Percentiles rank a stretch among this genome's conserved stretches.
phyloP scores from a whole-genome alignment of 2,113 vertebrate genomes.

The Platysteira castanea region DNA sequence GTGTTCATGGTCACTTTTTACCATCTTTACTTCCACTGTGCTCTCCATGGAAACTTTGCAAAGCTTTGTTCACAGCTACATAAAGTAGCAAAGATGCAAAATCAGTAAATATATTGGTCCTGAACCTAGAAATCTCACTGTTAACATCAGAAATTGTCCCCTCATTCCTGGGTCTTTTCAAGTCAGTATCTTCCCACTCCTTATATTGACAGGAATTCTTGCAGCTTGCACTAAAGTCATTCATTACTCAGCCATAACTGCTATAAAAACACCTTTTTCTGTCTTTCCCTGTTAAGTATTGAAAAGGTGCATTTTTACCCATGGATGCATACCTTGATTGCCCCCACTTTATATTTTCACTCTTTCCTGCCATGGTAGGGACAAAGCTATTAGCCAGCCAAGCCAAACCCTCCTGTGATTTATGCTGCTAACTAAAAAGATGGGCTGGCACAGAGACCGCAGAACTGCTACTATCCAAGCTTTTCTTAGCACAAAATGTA shows the following conservation, averaged over 20 bases:
- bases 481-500: neutral
- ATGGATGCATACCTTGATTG: neutral
- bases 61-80: neutral
- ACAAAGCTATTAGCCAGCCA: neutral
- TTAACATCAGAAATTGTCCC: neutral
- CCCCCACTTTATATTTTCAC: neutral
- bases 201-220: neutral
- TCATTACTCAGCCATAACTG: neutral
- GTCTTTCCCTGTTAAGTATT: neutral
- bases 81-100: neutral
- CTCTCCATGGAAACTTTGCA: neutral
- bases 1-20: neutral
- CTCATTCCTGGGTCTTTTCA: neutral
- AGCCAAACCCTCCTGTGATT: neutral
- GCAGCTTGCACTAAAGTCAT: neutral
- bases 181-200: neutral
- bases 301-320: neutral
- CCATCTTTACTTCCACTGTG: neutral
- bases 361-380: neutral
- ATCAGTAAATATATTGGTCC: neutral
- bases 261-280: neutral
- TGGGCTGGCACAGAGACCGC: neutral
- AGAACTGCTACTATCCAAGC: neutral
- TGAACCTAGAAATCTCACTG: neutral
- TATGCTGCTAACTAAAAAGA: neutral